Base-by-base conservation (phyloP, 2,888 invertebrate species). In the Calameuta pallipes region DNA sequence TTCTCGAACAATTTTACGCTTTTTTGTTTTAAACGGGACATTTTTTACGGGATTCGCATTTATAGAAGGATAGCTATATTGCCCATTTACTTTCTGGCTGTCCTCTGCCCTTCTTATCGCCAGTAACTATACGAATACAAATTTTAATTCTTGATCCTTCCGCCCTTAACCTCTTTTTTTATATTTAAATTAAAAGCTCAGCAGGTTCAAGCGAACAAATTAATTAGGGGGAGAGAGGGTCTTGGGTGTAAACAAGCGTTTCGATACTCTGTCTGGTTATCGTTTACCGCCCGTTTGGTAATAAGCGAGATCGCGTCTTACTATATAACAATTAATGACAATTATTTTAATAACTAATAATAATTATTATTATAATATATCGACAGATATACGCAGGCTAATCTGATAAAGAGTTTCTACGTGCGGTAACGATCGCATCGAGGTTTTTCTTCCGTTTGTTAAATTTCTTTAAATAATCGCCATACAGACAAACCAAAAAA, bases 221-320 rank as follows among this genome's bases (percentile, higher is more conserved):
- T 23, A 56, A 2, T 56, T 56, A 56, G 56, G 9, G 23, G 9
- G 9, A 56, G 4, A 23, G 1, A 56, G 23, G 23, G 56, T 56
- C 23, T 41, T 56, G 56, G 23, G 56, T 56, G 56, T 56, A 23
- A 56, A 56, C 56, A 56, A 56, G 56, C 23, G 56, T 15, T 56
- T 56, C 56, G 23, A 15, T 9, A 56, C 56, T 56, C 56, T 56
- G 23, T 71, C 34, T 71, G 31, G 9, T 31, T 71, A 33, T 31
- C 71, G 9, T 71, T 71, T 71, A 23, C 71, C 33, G 71, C 71
- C 33, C 15, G 71, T 71, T 71, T 71, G 31, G 71, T 71, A 71
- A 81, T 80, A 86, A 88, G 85, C 85, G 83, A 87, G 81, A 85
- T 87, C 83, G 83, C 84, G 81, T 86, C 80, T 85, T 87, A 83